phyloP scores from a whole-genome alignment of 2,113 vertebrate genomes.

The Oriolus oriolus region DNA sequence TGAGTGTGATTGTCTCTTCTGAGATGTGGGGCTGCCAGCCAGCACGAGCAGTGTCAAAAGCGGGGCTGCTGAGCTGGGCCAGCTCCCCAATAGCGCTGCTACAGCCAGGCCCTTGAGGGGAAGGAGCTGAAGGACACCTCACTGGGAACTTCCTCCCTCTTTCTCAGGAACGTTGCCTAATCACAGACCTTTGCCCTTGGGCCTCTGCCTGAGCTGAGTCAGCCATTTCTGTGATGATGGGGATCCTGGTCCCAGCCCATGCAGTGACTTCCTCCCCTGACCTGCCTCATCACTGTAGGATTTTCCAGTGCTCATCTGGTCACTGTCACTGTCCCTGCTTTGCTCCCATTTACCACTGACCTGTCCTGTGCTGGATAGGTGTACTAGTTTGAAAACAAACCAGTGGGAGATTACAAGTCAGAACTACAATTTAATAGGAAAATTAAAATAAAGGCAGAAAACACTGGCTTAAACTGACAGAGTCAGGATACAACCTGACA shows the following conservation, averaged over 20 bases:
- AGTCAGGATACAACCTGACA: not conserved
- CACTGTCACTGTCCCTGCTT: not conserved
- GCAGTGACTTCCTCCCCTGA: no score
- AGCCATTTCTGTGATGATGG: not conserved
- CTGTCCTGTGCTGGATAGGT: not conserved
- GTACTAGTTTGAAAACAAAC: not conserved
- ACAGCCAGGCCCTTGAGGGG: not conserved
- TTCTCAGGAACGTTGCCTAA: not conserved
- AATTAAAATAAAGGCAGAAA: not conserved
- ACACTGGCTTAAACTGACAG: not conserved
- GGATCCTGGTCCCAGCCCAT: not conserved
- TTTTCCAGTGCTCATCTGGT: not conserved
- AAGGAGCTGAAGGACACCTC: not conserved
- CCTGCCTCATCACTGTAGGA: not conserved
- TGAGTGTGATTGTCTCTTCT: rapidly evolving
- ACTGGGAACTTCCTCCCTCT: not conserved
- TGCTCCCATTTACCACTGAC: not conserved
- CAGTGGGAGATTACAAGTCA: not conserved
- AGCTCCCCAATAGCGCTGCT: not conserved
- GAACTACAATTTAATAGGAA: not conserved
- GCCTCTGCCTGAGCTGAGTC: not conserved
- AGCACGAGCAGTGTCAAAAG: rapidly evolving
- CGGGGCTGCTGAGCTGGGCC: not conserved
- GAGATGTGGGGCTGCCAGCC: rapidly evolving
- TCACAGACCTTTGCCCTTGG: rapidly evolving